These are phyloP conservation scores for Epinotia bilunana DNA, from an alignment of 2,888 invertebrate genomes.

Conservation along the genomic window DNA sequence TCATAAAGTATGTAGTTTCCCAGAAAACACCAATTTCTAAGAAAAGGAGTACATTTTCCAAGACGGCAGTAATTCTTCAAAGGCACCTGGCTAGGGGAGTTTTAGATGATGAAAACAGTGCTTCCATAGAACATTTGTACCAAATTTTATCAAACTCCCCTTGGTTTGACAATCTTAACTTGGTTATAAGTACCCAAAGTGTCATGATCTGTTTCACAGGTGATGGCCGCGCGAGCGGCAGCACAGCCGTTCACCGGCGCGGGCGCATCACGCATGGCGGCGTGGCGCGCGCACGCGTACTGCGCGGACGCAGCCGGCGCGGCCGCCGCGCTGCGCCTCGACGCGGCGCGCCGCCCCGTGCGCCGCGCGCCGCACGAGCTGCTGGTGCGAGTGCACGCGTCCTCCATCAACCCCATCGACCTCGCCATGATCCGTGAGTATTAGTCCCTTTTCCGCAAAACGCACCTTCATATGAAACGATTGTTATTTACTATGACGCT, in stretches of 20 bases:
- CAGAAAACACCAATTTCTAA: too few relatives aligned
- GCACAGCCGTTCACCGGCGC: conserved; percentile 48
- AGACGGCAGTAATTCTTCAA: too few relatives aligned
- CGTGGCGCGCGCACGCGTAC: conserved; percentile 94
- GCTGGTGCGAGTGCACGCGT: conserved; percentile 91
- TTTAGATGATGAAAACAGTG: too few relatives aligned
- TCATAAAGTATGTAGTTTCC: too few relatives aligned
- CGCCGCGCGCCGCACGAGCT: conserved; percentile 90
- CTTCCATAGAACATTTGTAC: too few relatives aligned
- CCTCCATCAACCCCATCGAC: conserved; percentile 98
- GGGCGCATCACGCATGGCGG: conserved; percentile 84
- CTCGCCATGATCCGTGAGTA: conserved; percentile 89
- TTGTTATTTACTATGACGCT: too few relatives aligned
- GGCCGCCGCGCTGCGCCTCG: conserved; percentile 85
- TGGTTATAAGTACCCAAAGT: too few relatives aligned
- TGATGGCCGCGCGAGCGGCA: conserved; percentile 34
- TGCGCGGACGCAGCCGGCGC: conserved; percentile 92
- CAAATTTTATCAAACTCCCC: too few relatives aligned
- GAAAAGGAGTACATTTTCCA: too few relatives aligned
- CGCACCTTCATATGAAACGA: too few relatives aligned
- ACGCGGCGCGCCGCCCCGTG: conserved; percentile 86
- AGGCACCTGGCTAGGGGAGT: too few relatives aligned
- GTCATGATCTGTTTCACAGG: not conserved
- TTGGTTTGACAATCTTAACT: too few relatives aligned
- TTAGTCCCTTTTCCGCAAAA: not conserved